Evolutionary conservation across 2,888 invertebrate species (phyloP).

Genomic region (Acanthacorydalis orientalis): DNA sequence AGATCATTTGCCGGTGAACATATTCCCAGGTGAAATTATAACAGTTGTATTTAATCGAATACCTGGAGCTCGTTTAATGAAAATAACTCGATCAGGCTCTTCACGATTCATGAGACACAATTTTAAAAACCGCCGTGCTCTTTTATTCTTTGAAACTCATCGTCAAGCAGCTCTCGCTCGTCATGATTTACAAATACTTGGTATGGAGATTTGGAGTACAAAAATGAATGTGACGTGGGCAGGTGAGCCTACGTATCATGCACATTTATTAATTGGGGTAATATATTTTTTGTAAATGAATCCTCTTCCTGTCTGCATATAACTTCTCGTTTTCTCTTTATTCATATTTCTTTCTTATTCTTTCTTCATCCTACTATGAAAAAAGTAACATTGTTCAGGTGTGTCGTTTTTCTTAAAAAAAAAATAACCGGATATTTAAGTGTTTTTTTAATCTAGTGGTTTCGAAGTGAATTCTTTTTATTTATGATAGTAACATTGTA

Average conservation of each 20-base stretch:
- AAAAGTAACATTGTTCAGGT: neutral
- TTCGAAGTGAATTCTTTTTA: no score
- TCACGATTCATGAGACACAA: neutral
- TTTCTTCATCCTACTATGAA: neutral
- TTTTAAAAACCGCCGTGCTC: constrained; percentile 35
- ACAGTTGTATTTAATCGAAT: neutral
- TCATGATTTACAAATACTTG: constrained; percentile 33
- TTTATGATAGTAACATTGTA: no score
- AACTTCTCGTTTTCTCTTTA: no score
- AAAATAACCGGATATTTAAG: no score
- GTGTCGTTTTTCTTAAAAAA: neutral
- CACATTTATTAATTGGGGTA: constrained; percentile 15
- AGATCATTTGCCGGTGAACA: neutral
- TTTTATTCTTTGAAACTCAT: constrained; percentile 57
- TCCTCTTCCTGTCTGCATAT: no score
- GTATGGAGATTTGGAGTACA: constrained; percentile 13
- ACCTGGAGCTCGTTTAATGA: neutral
- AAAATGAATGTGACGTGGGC: constrained; percentile 21
- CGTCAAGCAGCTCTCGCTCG: constrained; percentile 41
- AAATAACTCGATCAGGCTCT: constrained; percentile 1
- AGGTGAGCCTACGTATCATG: constrained; percentile 11
- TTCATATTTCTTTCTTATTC: no score
- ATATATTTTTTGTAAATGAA: constrained; percentile 9
- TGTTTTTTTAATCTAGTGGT: no score
- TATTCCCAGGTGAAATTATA: constrained; percentile 3